Base-by-base conservation (phyloP, 1,140 invertebrate species). In the Drosophila ambigua region DNA sequence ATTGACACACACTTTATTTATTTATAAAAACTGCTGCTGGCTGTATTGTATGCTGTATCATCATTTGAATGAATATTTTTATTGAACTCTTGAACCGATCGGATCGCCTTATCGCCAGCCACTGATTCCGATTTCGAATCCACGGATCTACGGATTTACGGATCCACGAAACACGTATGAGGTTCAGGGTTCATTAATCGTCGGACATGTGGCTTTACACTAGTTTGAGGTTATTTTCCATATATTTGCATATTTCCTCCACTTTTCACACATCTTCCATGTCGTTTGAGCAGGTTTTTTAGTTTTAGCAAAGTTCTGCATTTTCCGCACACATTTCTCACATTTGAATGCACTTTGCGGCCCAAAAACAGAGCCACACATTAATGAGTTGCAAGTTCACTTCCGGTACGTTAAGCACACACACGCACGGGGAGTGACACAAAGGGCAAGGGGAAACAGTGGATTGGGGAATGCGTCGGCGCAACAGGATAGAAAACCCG, bases 361-460 rank as follows among this genome's bases (percentile, higher is more conserved):
- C 11, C 20, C 59, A 68, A 61, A 60, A 63, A 48, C 26, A n/a
- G 65, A 51, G 43, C 2, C 31, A 11, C 55, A 49, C 26, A 62
- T 61, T 77, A 79, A 84, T 84, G 67, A 63, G 55, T 26, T 55
- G 66, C 78, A 66, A 55, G 67, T 45, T 76, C 74, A 85, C 59
- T 87, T 85, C 81, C 82, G 81, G 77, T 85, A 63, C 52, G 62
- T 84, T 84, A 62, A 64, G 50, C 82, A 81, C 68, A 54, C 72
- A 46, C 46, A 43, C 8, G 9, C 46, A 44, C 20, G 20, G 24
- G 23, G 20, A 43, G 4, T 15, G 41, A 20, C 24, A 65, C 60
- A 53, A 35, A 9, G 35, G 35, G 35, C n/a, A 43, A n/a, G 26
- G 51, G 57, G 45, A n/a, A 26, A 39, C 45, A 13, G 35, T 11